phyloP scores from a whole-genome alignment of 2,113 vertebrate genomes.

The Parus major region DNA sequence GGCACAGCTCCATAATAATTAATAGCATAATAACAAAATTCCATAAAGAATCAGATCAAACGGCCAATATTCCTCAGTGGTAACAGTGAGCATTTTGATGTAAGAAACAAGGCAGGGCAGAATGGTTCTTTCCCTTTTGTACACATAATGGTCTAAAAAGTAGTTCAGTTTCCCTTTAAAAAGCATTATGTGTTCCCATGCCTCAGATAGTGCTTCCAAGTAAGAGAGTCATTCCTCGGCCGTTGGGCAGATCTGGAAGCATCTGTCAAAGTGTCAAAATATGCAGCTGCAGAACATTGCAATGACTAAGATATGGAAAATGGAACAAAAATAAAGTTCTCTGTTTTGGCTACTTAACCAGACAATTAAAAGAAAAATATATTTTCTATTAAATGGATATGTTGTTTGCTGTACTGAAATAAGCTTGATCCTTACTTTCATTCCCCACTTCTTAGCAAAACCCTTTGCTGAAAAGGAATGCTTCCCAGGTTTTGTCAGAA shows the following conservation, averaged over 20 bases:
- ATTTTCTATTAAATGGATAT: not conserved
- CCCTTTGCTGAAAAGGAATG: not conserved
- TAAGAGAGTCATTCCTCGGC: not conserved
- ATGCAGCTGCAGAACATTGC: not conserved
- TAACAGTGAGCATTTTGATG: not conserved
- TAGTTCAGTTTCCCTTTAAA: not conserved
- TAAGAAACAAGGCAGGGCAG: not conserved
- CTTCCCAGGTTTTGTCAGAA: not conserved
- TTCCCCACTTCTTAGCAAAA: not conserved
- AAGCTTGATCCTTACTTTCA: not conserved
- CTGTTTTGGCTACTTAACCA: not conserved
- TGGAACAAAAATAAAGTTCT: not conserved
- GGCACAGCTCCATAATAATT: not conserved
- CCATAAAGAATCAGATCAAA: not conserved
- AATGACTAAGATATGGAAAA: conserved; percentile 5
- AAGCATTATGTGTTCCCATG: not conserved
- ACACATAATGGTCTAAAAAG: not conserved
- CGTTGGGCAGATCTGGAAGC: not conserved
- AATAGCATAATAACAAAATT: not conserved
- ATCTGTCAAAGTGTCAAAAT: conserved; percentile 41
- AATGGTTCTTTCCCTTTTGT: not conserved
- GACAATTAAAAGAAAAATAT: not conserved
- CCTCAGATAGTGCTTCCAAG: not conserved
- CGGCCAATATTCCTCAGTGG: not conserved
- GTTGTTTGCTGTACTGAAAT: not conserved